These are phyloP conservation scores for Echinometra lucunter DNA, from an alignment of 53 echinoderm and acorn worm genomes.

Conservation along the genomic window DNA sequence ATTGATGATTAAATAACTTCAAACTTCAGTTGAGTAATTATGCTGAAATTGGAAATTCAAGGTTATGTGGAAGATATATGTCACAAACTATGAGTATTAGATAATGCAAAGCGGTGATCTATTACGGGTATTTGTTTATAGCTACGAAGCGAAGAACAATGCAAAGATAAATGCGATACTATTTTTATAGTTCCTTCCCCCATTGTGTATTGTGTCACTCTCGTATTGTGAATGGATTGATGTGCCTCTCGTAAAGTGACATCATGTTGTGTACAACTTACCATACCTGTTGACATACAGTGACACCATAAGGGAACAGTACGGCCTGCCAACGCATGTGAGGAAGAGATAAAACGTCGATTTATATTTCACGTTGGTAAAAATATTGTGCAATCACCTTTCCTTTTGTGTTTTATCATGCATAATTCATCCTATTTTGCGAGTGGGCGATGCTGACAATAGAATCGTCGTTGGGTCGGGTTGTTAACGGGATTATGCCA, in stretches of 20 bases:
- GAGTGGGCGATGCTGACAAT: neutral
- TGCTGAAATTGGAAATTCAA: neutral
- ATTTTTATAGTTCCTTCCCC: neutral
- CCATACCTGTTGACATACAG: neutral
- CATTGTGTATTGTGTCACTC: neutral
- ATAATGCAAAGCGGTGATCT: neutral
- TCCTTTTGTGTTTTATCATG: neutral
- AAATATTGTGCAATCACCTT: constrained; percentile 45
- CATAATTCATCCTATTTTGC: constrained; percentile 22
- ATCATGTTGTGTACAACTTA: neutral
- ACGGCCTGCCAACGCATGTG: neutral
- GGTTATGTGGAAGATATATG: neutral
- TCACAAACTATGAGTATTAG: neutral
- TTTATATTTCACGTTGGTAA: neutral
- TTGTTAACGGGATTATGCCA: constrained; percentile 31
- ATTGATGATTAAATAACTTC: neutral
- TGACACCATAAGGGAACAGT: neutral
- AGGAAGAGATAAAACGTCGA: constrained; percentile 13
- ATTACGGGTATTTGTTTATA: neutral
- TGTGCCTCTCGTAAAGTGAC: neutral
- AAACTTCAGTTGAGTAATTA: neutral
- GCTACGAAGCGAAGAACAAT: neutral
- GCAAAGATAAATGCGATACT: neutral
- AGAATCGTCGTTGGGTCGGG: neutral
- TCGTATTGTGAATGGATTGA: neutral